Conservation (phyloP, 1,140 invertebrate species). For the Neodiprion virginianus region DNA sequence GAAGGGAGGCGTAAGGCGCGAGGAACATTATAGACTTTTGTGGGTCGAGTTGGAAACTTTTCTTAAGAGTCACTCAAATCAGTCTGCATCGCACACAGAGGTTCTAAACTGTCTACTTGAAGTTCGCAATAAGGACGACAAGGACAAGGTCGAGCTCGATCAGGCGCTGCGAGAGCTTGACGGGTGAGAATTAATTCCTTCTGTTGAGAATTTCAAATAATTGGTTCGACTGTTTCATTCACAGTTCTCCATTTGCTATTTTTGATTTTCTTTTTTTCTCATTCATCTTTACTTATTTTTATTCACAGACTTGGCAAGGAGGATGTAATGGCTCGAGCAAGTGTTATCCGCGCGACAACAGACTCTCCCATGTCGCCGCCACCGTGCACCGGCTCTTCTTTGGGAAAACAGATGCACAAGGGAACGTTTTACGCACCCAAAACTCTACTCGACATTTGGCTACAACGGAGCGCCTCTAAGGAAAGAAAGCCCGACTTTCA, state of each 20-base stretch:
- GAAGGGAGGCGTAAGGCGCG: slow-evolving; percentile 69
- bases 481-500: slow-evolving; percentile 78
- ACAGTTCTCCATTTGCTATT: background rate
- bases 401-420: slow-evolving; percentile 51
- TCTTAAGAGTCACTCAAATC: slow-evolving; percentile 74
- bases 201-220: slow-evolving; percentile 20
- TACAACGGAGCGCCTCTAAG: slow-evolving; percentile 59
- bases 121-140: slow-evolving; percentile 70
- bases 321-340: slow-evolving; percentile 65
- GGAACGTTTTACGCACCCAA: slow-evolving; percentile 50
- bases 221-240: slow-evolving; percentile 20
- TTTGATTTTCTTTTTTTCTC: background rate
- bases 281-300: slow-evolving; percentile 14
- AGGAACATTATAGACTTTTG: slow-evolving; percentile 89
- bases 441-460: slow-evolving; percentile 73
- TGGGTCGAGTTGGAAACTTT: slow-evolving; percentile 90
- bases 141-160: slow-evolving; percentile 72
- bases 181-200: slow-evolving; percentile 51
- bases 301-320: slow-evolving; percentile 51
- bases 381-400: slow-evolving; percentile 52
- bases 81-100: slow-evolving; percentile 73
- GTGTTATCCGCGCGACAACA: slow-evolving; percentile 78
- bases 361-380: slow-evolving; percentile 85
- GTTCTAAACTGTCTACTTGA: slow-evolving; percentile 87
- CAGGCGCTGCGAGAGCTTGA: slow-evolving; percentile 67